Conservation (phyloP, 2,113 vertebrate genomes). For the Sinocyclocheilus maitianheensis region DNA sequence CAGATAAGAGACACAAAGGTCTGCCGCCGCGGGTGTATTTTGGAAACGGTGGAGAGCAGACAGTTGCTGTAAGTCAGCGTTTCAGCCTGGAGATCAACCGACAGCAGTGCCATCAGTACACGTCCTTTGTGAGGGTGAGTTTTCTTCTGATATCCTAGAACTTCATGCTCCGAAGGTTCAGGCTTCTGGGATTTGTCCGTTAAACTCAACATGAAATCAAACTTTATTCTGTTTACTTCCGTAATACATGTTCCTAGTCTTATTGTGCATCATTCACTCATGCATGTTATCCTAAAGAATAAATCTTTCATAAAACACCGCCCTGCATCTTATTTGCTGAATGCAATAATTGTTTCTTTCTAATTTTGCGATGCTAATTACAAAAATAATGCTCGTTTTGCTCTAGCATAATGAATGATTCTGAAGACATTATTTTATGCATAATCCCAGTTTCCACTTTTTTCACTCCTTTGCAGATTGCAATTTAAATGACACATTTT, state of each 20-base stretch:
- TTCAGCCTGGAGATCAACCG: constrained; percentile 79
- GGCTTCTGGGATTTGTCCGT: neutral
- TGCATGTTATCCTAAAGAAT: neutral
- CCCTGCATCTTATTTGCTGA: neutral
- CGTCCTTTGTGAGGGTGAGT: constrained; percentile 91
- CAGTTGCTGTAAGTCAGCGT: constrained; percentile 79
- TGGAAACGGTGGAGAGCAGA: constrained; percentile 81
- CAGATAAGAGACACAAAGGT: constrained; percentile 85
- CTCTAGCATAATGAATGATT: neutral
- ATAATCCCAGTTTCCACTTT: no score
- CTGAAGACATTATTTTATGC: no score
- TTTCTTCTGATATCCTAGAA: neutral
- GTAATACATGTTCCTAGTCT: neutral
- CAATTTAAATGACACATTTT: no score
- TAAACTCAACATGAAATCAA: neutral
- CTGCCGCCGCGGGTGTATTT: constrained; percentile 87
- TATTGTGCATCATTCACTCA: neutral
- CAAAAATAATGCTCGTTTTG: neutral
- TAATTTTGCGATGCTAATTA: neutral
- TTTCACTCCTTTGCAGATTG: no score
- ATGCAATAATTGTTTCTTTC: neutral
- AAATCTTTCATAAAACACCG: neutral
- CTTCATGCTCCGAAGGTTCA: neutral
- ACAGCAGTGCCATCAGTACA: constrained; percentile 82
- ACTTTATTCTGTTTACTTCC: neutral